phyloP scores from a whole-genome alignment of 1,140 invertebrate species.

The Rhizoglyphus robini region DNA sequence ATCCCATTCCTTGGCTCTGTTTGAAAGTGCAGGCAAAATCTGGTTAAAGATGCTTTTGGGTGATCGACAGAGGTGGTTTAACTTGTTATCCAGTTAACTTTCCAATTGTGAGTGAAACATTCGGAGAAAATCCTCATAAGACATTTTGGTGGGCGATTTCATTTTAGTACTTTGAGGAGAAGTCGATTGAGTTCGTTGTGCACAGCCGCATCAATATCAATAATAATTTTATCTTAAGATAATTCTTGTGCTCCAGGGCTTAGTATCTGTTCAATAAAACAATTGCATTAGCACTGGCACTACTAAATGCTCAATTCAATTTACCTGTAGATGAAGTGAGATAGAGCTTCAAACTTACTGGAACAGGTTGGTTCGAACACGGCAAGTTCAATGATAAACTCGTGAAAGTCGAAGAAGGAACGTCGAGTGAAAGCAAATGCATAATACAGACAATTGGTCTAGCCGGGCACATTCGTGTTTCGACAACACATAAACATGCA shows the following conservation, averaged over 20 bases:
- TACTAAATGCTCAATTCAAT: no score
- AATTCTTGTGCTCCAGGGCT: background rate
- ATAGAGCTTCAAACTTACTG: conserved; percentile 29
- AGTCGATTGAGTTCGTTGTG: background rate
- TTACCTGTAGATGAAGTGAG: conserved; percentile 17
- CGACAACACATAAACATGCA: background rate
- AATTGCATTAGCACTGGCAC: no score
- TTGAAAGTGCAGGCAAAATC: background rate
- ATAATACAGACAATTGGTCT: background rate
- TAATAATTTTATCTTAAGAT: background rate
- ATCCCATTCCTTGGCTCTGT: background rate
- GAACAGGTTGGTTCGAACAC: conserved; percentile 41
- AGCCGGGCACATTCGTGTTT: background rate
- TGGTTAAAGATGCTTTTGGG: background rate
- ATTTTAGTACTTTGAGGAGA: no score
- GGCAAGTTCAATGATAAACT: conserved; percentile 40
- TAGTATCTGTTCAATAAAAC: background rate
- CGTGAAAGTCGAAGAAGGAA: conserved; percentile 33
- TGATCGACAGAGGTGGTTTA: background rate
- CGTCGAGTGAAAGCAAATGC: background rate
- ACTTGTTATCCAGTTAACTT: background rate
- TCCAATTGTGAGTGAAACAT: background rate
- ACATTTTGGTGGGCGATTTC: background rate
- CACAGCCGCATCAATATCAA: background rate
- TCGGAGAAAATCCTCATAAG: background rate